phyloP scores from a whole-genome alignment of 2,797 vertebrate species.

The Amazona ochrocephala region DNA sequence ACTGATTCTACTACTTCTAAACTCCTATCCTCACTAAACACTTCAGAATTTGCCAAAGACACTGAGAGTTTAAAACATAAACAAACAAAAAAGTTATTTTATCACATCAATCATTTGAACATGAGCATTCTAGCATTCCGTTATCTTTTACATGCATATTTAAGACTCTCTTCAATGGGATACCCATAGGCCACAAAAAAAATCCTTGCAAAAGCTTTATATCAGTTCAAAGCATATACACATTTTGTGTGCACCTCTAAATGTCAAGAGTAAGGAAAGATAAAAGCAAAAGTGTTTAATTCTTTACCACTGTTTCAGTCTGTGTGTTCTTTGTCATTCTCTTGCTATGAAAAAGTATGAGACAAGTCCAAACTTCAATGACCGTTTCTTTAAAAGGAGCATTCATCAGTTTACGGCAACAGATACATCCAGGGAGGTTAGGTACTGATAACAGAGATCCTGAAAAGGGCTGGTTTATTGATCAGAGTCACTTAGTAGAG shows the following conservation, averaged over 20 bases:
- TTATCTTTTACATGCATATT: neutral
- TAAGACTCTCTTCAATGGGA: neutral
- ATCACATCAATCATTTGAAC: neutral
- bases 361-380: neutral
- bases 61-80: neutral
- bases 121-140: neutral
- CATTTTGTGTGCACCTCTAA: neutral
- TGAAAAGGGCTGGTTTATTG: neutral
- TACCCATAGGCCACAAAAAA: neutral
- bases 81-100: neutral
- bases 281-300: neutral
- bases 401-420: neutral
- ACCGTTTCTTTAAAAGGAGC: neutral
- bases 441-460: neutral
- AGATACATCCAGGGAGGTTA: neutral
- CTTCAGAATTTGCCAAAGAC: neutral
- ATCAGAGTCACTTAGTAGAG: neutral
- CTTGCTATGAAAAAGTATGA: neutral
- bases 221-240: neutral
- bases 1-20: neutral
- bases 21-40: neutral
- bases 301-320: neutral
- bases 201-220: neutral
- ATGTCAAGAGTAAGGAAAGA: neutral
- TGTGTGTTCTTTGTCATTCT: neutral